Percentiles rank a stretch among this genome's conserved stretches.
These are phyloP conservation scores for Xanthostigma xanthostigma DNA, from an alignment of 2,888 invertebrate genomes.

Conservation along the genomic window DNA sequence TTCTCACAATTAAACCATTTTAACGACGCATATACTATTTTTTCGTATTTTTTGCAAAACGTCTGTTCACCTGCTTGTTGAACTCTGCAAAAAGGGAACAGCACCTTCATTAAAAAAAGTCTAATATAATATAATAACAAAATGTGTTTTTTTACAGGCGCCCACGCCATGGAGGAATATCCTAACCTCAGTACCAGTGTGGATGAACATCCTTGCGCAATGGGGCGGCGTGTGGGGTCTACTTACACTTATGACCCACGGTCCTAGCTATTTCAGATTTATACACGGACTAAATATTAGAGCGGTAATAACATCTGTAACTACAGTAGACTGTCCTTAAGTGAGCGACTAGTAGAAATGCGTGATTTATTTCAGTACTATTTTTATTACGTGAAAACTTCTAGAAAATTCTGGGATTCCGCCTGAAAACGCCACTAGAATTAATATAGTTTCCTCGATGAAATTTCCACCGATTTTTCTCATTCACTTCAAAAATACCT, in stretches of 20 bases:
- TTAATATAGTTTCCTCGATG: too few relatives aligned
- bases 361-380: too few relatives aligned
- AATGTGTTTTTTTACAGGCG: conserved; percentile 19
- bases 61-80: too few relatives aligned
- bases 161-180: conserved; percentile 47
- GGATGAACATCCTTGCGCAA: conserved; percentile 47
- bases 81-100: too few relatives aligned
- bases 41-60: too few relatives aligned
- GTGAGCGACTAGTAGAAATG: not conserved
- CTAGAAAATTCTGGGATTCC: too few relatives aligned
- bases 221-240: conserved; percentile 55
- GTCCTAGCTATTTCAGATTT: conserved; percentile 52
- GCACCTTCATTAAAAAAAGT: not conserved
- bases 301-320: conserved; percentile 31
- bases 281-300: conserved; percentile 53
- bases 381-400: too few relatives aligned
- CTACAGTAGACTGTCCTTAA: not conserved
- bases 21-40: too few relatives aligned
- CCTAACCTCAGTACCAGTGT: conserved; percentile 41
- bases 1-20: too few relatives aligned
- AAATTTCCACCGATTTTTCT: too few relatives aligned
- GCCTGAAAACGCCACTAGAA: too few relatives aligned
- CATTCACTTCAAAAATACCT: too few relatives aligned
- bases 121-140: not conserved
- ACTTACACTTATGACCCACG: conserved; percentile 52